Evolutionary conservation across 2,797 vertebrate species (phyloP).

Genomic region (Liasis olivaceus): DNA sequence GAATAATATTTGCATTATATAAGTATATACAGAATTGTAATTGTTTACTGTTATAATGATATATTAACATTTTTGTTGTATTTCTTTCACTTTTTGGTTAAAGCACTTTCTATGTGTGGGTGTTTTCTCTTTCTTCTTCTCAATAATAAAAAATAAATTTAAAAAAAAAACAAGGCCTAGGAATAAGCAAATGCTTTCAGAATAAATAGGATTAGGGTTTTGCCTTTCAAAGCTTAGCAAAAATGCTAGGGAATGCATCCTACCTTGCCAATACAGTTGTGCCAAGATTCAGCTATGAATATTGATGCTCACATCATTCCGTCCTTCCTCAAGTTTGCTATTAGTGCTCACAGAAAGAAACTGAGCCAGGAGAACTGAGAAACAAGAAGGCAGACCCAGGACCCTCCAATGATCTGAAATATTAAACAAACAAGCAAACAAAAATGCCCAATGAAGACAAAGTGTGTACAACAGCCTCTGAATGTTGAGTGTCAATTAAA

Average conservation of each 20-base stretch:
- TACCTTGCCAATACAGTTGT: not conserved
- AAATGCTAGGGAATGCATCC: not conserved
- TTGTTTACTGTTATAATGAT: too few relatives aligned
- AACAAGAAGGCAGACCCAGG: not conserved
- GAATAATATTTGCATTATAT: too few relatives aligned
- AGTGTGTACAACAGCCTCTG: not conserved
- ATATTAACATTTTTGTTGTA: too few relatives aligned
- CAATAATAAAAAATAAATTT: too few relatives aligned
- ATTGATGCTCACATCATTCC: not conserved
- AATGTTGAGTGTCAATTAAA: not conserved
- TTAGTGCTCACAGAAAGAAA: not conserved
- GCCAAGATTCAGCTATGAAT: not conserved
- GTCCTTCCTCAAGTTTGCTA: not conserved
- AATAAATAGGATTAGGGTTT: not conserved
- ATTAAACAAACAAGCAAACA: not conserved
- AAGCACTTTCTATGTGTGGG: too few relatives aligned
- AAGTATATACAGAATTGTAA: too few relatives aligned
- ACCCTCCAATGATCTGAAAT: not conserved
- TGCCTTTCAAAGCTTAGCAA: not conserved
- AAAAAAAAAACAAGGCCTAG: not conserved
- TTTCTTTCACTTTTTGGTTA: too few relatives aligned
- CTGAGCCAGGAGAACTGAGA: not conserved
- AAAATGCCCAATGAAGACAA: not conserved
- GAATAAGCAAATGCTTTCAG: not conserved
- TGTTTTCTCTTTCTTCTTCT: too few relatives aligned